Evolutionary conservation across 2,888 invertebrate species (phyloP), one percentile per base, ranked within the genome.

Genomic region (Ichneumoninae sp.): DNA sequence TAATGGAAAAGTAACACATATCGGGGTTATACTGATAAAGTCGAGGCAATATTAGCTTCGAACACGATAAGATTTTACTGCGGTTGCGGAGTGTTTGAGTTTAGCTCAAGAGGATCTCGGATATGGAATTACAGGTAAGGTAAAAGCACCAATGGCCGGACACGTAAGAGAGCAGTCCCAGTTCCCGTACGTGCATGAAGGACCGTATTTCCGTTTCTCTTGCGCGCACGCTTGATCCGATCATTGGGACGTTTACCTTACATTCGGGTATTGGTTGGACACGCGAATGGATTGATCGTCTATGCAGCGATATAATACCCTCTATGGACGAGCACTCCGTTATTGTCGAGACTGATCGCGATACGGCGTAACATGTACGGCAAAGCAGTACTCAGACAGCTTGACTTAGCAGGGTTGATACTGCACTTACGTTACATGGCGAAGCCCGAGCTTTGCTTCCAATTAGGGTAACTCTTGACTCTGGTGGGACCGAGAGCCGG

Each of bases 401-500:
- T 60, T 6, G 60, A 50, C 50, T 65, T 30, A 50, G 63, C 44
- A 63, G 74, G 33, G 33, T 8, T 75, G n/a, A 50, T n/a, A 66
- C 44, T 19, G 40, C 47, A 16, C 19, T 73, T 54, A 22, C 50
- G 68, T 70, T 65, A 83, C 69, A 80, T 65, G 47, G 10, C 36
- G 5, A 71, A 47, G 60, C 44, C 47, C 54, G 40, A 60, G 76
- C 44, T 68, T 77, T 52, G 71, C 71, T 81, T 66, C 47, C 81
- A 81, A 84, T 84, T 81, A 84, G 60, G 77, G 69, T 78, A 81
- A 84, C 81, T 81, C 81, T 22, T 19, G 77, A 57, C 47, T 80
- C 26, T 57, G 7, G 1, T 26, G 65, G 50, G 63, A 50, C 65
- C 16, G 22, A 33, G 22, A 73, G 73, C 83, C 63, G 19, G 33